Conservation (phyloP, 1,140 invertebrate species). For the Bombus sibiricus region DNA sequence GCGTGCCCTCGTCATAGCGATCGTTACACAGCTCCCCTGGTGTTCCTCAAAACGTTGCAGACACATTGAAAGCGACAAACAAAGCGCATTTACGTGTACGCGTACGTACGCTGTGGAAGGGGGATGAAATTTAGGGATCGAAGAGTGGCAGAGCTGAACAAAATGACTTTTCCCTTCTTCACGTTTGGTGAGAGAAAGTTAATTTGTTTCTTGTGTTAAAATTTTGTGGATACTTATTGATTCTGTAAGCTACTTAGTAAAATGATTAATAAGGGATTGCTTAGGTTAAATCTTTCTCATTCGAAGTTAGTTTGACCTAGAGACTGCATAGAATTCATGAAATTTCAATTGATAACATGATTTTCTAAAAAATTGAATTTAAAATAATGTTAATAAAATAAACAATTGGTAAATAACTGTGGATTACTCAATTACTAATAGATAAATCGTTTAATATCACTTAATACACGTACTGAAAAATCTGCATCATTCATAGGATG, state of each 20-base stretch:
- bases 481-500: too few relatives aligned
- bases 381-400: too few relatives aligned
- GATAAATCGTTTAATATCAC: too few relatives aligned
- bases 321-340: background rate
- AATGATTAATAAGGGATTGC: background rate
- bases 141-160: slow-evolving; percentile 22
- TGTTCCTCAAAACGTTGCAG: slow-evolving; percentile 37
- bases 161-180: background rate
- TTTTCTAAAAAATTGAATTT: too few relatives aligned
- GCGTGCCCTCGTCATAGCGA: slow-evolving; percentile 10
- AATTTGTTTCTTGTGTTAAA: background rate
- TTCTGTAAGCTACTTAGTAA: background rate
- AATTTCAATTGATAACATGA: background rate
- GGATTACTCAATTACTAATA: too few relatives aligned
- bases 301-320: background rate
- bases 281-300: background rate
- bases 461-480: too few relatives aligned
- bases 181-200: background rate
- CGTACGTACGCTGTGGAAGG: slow-evolving; percentile 1
- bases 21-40: slow-evolving; percentile 9
- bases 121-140: background rate
- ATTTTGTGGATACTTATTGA: background rate
- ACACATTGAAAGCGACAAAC: slow-evolving; percentile 61
- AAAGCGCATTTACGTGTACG: slow-evolving; percentile 48
- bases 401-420: too few relatives aligned